Evolutionary conservation across 92 coral and sea anemone species (phyloP).

Genomic region (Metridium senile): DNA sequence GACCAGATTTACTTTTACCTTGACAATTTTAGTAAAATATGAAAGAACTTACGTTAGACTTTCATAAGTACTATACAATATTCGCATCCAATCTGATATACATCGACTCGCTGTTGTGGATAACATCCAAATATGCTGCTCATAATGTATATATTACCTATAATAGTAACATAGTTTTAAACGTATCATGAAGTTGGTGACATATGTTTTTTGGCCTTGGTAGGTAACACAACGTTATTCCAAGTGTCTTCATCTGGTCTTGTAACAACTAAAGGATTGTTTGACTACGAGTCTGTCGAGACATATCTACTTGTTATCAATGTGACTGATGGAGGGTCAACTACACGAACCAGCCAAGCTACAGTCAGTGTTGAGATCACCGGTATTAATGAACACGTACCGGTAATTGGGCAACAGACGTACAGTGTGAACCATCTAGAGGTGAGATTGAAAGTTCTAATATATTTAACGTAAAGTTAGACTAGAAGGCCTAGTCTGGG

Average conservation of each 20-base stretch:
- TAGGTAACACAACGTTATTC: conserved; percentile 57
- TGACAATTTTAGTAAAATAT: too few relatives aligned
- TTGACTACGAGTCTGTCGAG: conserved; percentile 57
- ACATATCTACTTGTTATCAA: conserved; percentile 56
- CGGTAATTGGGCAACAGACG: conserved; percentile 49
- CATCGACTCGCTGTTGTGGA: too few relatives aligned
- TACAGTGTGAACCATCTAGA: conserved; percentile 51
- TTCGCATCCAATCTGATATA: too few relatives aligned
- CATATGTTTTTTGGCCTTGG: not conserved
- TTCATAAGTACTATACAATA: too few relatives aligned
- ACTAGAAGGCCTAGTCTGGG: too few relatives aligned
- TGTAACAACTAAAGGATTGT: conserved; percentile 43
- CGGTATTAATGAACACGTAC: conserved; percentile 53
- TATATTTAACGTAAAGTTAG: too few relatives aligned
- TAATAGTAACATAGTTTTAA: too few relatives aligned
- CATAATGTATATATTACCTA: too few relatives aligned
- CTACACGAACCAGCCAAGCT: conserved; percentile 35
- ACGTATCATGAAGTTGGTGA: too few relatives aligned
- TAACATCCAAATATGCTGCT: too few relatives aligned
- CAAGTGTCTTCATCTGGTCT: conserved; percentile 52
- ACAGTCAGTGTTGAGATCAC: conserved; percentile 57
- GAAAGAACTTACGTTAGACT: too few relatives aligned
- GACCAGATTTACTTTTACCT: too few relatives aligned
- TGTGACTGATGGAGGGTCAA: conserved; percentile 57
- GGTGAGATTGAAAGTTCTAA: conserved; percentile 24